These are phyloP conservation scores for Leptopilina clavipes DNA, from an alignment of 1,140 invertebrate species.

Conservation along the genomic window DNA sequence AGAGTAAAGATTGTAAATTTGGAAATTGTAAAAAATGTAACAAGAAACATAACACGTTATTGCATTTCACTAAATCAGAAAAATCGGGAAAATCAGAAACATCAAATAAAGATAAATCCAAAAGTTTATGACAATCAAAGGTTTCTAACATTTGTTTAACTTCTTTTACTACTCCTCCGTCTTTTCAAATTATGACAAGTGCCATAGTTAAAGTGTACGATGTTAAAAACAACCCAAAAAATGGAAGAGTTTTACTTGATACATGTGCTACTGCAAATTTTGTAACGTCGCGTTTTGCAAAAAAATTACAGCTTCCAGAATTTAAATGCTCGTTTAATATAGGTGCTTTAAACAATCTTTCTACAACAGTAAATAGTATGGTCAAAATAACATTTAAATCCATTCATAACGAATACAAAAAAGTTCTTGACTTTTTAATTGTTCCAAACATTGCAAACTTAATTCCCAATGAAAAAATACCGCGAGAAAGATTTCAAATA, in stretches of 20 bases:
- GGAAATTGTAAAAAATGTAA: conserved; percentile 16
- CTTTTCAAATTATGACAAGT: conserved; percentile 35
- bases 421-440: background rate
- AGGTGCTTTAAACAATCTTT: conserved; percentile 2
- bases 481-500: conserved; percentile 28
- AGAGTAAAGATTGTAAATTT: conserved; percentile 13
- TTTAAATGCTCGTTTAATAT: background rate
- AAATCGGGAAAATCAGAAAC: conserved; percentile 45
- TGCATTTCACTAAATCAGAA: background rate
- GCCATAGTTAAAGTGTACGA: background rate
- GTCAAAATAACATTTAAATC: background rate
- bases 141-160: background rate
- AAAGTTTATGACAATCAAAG: background rate
- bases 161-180: background rate
- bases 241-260: background rate
- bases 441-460: conserved; percentile 36
- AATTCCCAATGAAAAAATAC: conserved; percentile 21
- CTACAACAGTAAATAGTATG: background rate
- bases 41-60: background rate
- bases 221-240: background rate
- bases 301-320: background rate
- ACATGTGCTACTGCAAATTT: conserved; percentile 37
- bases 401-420: background rate
- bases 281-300: background rate
- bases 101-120: background rate